A percentile compares a stretch with the other conserved stretches of the same genome.
phyloP scores from a whole-genome alignment of 2,797 vertebrate genomes.

The Danio albolineatus region DNA sequence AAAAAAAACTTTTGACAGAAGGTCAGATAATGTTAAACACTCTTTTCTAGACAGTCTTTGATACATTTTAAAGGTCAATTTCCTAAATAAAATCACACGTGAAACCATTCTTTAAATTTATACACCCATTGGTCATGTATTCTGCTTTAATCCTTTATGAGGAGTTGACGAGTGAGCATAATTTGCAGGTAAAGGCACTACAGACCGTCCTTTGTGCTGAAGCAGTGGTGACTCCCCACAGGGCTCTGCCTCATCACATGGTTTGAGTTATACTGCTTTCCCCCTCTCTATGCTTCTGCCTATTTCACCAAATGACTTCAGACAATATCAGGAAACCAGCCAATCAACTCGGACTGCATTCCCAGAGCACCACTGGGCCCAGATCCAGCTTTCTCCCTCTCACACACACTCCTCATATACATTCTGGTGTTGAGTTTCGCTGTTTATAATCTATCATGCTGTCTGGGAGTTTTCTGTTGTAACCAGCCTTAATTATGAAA shows the following conservation, averaged over 20 bases:
- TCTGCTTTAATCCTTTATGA: conserved; percentile 18
- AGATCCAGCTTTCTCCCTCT: conserved; percentile 38
- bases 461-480: conserved; percentile 76
- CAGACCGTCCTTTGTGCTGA: conserved; percentile 44
- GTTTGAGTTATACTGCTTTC: conserved; percentile 54
- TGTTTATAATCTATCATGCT: conserved; percentile 78
- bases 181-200: conserved; percentile 36
- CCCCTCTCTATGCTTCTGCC: conserved; percentile 28
- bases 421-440: conserved; percentile 69
- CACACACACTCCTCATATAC: not conserved
- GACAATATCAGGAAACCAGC: conserved; percentile 72
- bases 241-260: conserved; percentile 56
- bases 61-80: not conserved
- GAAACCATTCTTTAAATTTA: not conserved
- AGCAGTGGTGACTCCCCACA: conserved; percentile 19
- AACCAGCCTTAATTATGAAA: conserved; percentile 78
- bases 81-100: not conserved
- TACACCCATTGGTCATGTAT: not conserved
- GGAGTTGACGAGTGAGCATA: conserved; percentile 21
- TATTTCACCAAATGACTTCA: conserved; percentile 55
- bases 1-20: not conserved
- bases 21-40: not conserved
- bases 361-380: conserved; percentile 37
- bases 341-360: conserved; percentile 61
- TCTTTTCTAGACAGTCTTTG: not conserved